These are phyloP conservation scores for Cantharis flavilabris DNA, from an alignment of 2,888 invertebrate genomes.

Conservation along the genomic window DNA sequence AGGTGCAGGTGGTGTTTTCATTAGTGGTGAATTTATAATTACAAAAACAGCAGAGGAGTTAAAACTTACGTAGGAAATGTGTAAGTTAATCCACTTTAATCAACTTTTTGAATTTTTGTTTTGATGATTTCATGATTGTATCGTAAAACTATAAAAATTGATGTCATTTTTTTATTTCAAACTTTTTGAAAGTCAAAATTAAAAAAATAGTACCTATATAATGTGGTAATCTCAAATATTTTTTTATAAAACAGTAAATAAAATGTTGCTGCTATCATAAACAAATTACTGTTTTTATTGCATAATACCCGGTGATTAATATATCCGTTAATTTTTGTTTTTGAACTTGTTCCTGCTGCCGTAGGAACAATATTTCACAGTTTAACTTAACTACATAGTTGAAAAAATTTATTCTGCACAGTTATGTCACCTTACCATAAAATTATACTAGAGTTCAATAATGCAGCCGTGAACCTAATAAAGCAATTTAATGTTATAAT, in stretches of 20 bases:
- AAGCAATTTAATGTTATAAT: neutral
- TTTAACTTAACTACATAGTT: neutral
- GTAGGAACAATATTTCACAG: neutral
- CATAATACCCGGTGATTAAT: neutral
- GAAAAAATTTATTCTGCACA: neutral
- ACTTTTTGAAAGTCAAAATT: neutral
- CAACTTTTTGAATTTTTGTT: neutral
- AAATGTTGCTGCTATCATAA: neutral
- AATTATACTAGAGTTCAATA: neutral
- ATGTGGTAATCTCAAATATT: neutral
- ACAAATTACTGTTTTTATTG: neutral
- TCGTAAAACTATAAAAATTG: neutral
- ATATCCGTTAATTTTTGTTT: neutral
- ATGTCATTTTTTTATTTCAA: neutral
- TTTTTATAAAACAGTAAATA: neutral
- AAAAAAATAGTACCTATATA: neutral
- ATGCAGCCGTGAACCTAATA: neutral
- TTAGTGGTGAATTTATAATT: neutral
- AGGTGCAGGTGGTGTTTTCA: conserved; percentile 14
- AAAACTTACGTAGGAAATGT: neutral
- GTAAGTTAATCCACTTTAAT: neutral
- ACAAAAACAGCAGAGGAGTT: neutral
- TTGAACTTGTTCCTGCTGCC: neutral
- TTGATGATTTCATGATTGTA: neutral
- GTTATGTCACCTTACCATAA: neutral